Base-by-base conservation (phyloP, 1,140 invertebrate genomes). In the fruit fly (Drosophila melanogaster) region DNA sequence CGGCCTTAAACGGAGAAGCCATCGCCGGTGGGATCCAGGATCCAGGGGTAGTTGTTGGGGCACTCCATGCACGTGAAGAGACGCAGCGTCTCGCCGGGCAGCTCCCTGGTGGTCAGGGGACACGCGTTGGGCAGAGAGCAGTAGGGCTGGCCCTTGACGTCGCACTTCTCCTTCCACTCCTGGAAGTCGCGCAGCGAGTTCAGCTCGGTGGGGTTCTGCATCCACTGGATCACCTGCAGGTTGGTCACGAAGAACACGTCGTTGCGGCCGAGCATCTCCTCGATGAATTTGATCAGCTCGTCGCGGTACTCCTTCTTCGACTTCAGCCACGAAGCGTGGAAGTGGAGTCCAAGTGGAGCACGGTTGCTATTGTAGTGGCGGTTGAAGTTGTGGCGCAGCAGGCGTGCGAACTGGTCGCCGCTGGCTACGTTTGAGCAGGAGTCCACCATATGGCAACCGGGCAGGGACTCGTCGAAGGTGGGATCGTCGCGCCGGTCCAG, bases 51-150 rank as follows among this genome's bases (percentile, higher is more conserved):
- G 92, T 98, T 98, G 81, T 98, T 97, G 44, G 97, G 97, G 92
- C 98, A 98, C 92, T 98, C 97, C 96, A 98, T 97, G 92, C 98
- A 98, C 46, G 97, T 98, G 93, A 98, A 98, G 38, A 98, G 94
- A 90, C 97, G 95, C 19, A 98, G 94, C 30, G 97, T 98, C 93
- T 98, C 97, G 64, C 97, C 97, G 43, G 97, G 97, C 71, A 98
- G 93, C 93, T 98, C 97, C 73, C 97, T 93, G 46, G 97, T 98
- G 6, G 95, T 98, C 72, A 98, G 92, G 1, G 97, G 96, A 92
- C 97, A 98, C 26, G 97, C 95, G 90, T 98, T 98, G 55, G 97
- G 97, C 59, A 98, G 92, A 2, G 97, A 98, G 91, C 97, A 98
- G 94, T 96, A 97, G 44, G 97, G 96, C 92, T 97, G 96, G 44